phyloP scores from a whole-genome alignment of 2,888 invertebrate genomes.

The Noctua pronuba region DNA sequence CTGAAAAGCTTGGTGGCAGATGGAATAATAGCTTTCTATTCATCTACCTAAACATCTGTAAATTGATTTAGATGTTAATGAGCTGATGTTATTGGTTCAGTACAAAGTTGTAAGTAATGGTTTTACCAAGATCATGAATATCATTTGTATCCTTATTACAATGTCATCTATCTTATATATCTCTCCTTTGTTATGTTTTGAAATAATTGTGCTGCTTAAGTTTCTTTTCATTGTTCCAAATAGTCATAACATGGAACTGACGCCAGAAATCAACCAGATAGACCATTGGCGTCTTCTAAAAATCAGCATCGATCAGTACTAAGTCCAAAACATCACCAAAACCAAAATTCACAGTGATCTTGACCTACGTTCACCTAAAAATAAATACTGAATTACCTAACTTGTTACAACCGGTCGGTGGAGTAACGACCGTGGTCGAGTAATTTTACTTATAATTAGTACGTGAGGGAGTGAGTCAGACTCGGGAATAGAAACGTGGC shows the following conservation, averaged over 20 bases:
- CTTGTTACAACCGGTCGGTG: conserved; percentile 68
- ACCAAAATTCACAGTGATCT: conserved; percentile 69
- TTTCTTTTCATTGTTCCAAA: conserved; percentile 12
- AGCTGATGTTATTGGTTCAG: background rate
- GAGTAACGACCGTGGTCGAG: conserved; percentile 74
- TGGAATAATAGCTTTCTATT: background rate
- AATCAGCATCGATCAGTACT: background rate
- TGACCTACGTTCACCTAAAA: conserved; percentile 78
- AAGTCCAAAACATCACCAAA: conserved; percentile 14
- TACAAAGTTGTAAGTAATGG: background rate
- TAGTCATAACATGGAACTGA: conserved; percentile 7
- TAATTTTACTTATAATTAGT: conserved; percentile 75
- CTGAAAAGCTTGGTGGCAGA: background rate
- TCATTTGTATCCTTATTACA: background rate
- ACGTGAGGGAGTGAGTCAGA: conserved; percentile 76
- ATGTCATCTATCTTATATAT: background rate
- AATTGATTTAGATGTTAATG: background rate
- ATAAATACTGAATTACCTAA: conserved; percentile 76
- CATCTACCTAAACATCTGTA: background rate
- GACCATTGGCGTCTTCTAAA: background rate
- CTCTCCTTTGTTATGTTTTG: conserved; percentile 13
- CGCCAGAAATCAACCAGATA: background rate
- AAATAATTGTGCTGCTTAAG: background rate
- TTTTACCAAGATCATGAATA: conserved; percentile 11
- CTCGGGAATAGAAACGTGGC: conserved; percentile 68